phyloP scores from a whole-genome alignment of 2,113 vertebrate genomes.

The Equus przewalskii region DNA sequence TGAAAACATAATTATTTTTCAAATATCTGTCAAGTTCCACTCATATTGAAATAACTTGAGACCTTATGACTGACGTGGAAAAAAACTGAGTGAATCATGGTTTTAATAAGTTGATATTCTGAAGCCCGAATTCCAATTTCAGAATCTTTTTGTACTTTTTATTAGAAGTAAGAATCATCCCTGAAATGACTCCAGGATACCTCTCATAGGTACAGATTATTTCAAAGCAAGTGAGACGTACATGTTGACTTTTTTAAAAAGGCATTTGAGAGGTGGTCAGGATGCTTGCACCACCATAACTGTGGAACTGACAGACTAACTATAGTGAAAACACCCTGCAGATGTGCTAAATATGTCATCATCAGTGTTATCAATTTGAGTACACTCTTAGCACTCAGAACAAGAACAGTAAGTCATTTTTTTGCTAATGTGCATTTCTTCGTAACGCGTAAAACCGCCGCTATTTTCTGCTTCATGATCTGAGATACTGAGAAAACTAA shows the following conservation, averaged over 20 bases:
- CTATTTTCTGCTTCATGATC: background rate
- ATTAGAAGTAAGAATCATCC: conserved; percentile 38
- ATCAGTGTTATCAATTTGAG: background rate
- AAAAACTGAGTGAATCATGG: conserved; percentile 40
- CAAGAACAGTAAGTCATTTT: background rate
- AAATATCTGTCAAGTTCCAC: conserved; percentile 56
- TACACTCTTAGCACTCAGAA: background rate
- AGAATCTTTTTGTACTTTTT: conserved; percentile 60
- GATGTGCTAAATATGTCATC: background rate
- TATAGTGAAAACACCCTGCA: background rate
- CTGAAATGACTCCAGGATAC: background rate
- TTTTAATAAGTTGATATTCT: conserved; percentile 64
- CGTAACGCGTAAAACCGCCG: background rate
- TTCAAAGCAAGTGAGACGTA: background rate
- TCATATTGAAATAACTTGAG: conserved; percentile 47
- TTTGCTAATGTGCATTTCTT: background rate
- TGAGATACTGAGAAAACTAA: conserved; percentile 35
- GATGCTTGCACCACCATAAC: background rate
- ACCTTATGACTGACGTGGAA: conserved; percentile 23
- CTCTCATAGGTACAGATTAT: conserved; percentile 20
- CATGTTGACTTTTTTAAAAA: conserved; percentile 11
- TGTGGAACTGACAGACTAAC: background rate
- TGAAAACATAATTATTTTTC: conserved; percentile 73
- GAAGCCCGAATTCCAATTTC: conserved; percentile 52
- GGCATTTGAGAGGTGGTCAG: background rate